Percentiles rank a stretch among this genome's conserved stretches.
phyloP scores from a whole-genome alignment of 2,113 vertebrate species.

The Mus spicilegus region DNA sequence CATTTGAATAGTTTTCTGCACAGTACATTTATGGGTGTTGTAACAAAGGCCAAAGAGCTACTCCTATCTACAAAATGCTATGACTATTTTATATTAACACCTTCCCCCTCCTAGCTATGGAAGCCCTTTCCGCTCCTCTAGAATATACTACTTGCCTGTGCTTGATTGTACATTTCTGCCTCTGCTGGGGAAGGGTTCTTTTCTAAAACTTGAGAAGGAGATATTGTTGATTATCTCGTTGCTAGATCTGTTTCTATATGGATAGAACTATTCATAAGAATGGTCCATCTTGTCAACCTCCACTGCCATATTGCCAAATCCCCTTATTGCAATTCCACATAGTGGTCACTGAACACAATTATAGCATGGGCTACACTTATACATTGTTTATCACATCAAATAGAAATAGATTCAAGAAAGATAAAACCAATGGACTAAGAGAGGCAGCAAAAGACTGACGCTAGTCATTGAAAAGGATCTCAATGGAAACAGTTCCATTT shows the following conservation, averaged over 20 bases:
- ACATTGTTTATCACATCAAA: neutral
- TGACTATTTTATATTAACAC: neutral
- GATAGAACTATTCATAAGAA: neutral
- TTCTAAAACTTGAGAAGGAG: neutral
- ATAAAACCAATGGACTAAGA: neutral
- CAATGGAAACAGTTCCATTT: neutral
- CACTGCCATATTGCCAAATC: neutral
- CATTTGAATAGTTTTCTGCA: neutral
- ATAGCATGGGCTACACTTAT: neutral
- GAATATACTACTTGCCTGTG: neutral
- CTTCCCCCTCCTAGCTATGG: neutral
- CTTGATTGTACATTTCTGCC: neutral
- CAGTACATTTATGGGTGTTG: slow-evolving; percentile 25
- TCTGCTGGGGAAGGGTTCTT: neutral
- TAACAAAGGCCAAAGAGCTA: neutral
- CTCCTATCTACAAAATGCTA: slow-evolving; percentile 12
- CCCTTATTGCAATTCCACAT: too few species aligned
- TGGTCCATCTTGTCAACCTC: neutral
- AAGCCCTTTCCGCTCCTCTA: neutral
- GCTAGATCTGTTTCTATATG: neutral
- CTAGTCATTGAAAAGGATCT: too few species aligned
- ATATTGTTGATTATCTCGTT: neutral
- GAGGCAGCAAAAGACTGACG: neutral
- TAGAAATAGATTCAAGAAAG: neutral
- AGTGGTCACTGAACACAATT: neutral